These are phyloP conservation scores for Limnephilus auricula DNA, from an alignment of 2,888 invertebrate genomes.

Conservation along the genomic window DNA sequence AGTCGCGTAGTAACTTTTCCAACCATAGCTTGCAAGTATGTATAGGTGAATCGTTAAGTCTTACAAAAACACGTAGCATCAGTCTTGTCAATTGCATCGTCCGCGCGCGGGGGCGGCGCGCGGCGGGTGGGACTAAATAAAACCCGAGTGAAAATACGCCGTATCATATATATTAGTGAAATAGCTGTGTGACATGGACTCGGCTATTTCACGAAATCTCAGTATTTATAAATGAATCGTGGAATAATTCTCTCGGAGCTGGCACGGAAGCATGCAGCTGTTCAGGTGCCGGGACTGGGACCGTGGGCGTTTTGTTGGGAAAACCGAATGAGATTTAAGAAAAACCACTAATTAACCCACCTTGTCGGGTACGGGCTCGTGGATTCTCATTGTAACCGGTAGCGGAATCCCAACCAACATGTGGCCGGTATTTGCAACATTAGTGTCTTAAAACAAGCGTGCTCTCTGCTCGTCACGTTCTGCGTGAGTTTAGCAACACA, in stretches of 20 bases:
- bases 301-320: background rate
- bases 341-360: background rate
- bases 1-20: background rate
- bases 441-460: background rate
- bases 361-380: background rate
- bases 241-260: background rate
- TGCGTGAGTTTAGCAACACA: background rate
- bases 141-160: slow-evolving; percentile 12
- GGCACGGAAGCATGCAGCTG: background rate
- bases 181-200: background rate
- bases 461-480: background rate
- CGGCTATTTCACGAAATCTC: slow-evolving; percentile 12
- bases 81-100: background rate
- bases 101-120: background rate
- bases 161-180: background rate
- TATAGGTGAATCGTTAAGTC: background rate
- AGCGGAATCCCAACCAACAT: background rate
- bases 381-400: background rate
- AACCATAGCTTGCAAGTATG: background rate
- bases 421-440: background rate
- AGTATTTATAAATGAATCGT: background rate
- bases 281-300: background rate
- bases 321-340: background rate
- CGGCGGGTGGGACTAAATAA: background rate
- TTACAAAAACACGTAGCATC: background rate